Percentiles rank a stretch among this genome's conserved stretches.
Evolutionary conservation across 2,888 invertebrate genomes (phyloP).

Genomic region (Rotaria socialis): DNA sequence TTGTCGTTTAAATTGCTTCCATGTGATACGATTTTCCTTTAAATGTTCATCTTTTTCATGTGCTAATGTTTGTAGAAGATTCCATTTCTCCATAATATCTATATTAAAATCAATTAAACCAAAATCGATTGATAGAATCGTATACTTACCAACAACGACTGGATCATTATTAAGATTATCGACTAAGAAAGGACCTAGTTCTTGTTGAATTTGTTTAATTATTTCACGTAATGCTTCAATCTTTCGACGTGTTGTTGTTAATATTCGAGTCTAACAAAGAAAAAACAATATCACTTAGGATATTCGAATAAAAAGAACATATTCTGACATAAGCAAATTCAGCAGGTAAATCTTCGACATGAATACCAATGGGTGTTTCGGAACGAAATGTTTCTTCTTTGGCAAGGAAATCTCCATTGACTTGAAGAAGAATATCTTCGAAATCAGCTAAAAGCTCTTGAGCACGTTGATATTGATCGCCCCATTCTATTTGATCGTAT

Average conservation of each 20-base stretch:
- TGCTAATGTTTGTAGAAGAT: slow-evolving; percentile 1
- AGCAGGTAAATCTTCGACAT: neutral
- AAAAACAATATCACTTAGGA: neutral
- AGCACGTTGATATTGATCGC: slow-evolving; percentile 15
- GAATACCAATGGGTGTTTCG: neutral
- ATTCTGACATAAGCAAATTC: neutral
- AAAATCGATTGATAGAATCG: no score
- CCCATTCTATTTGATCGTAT: slow-evolving; percentile 5
- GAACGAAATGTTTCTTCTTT: slow-evolving; percentile 12
- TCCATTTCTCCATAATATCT: slow-evolving; percentile 10
- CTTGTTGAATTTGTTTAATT: neutral
- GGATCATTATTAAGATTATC: slow-evolving; percentile 19
- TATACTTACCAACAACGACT: neutral
- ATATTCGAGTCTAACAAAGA: neutral
- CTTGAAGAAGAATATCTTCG: neutral
- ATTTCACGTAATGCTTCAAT: neutral
- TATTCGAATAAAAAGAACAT: no score
- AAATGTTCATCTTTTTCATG: neutral
- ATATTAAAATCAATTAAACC: no score
- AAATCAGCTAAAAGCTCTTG: slow-evolving; percentile 22
- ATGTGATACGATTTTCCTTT: slow-evolving; percentile 22
- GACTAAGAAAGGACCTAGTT: neutral
- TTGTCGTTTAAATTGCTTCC: neutral
- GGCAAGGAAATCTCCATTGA: slow-evolving; percentile 3
- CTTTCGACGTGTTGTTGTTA: slow-evolving; percentile 20